Conservation (phyloP, 1,140 invertebrate species). For the Drosophila sp. region DNA sequence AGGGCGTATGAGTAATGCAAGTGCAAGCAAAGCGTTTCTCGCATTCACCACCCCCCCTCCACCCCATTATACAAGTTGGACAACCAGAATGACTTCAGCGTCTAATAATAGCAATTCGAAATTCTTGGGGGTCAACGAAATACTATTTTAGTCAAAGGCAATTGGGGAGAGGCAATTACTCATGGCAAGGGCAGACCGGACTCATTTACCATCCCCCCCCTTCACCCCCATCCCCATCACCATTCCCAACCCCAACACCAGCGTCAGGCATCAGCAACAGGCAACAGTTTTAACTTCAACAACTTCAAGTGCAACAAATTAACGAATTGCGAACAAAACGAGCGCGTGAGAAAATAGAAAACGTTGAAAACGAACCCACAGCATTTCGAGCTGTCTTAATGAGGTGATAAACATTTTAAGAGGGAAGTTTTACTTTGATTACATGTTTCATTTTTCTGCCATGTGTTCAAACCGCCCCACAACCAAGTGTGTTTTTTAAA, state of each 20-base stretch:
- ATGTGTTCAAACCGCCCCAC: background rate
- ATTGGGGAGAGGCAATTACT: slow-evolving; percentile 64
- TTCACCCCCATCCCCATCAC: background rate
- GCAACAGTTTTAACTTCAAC: slow-evolving; percentile 10
- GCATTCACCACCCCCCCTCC: slow-evolving; percentile 9
- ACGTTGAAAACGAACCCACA: slow-evolving; percentile 23
- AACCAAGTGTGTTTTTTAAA: no score
- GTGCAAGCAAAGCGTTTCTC: slow-evolving; percentile 48
- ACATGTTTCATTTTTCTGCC: background rate
- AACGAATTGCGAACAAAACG: slow-evolving; percentile 54
- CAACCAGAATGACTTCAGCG: slow-evolving; percentile 54
- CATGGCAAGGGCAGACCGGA: slow-evolving; percentile 68
- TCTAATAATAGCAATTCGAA: slow-evolving; percentile 65
- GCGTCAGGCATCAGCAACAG: slow-evolving; percentile 23
- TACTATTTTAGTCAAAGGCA: slow-evolving; percentile 55
- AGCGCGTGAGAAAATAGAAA: slow-evolving; percentile 75
- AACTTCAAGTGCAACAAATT: slow-evolving; percentile 65
- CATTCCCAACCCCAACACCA: background rate
- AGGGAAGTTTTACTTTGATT: slow-evolving; percentile 8
- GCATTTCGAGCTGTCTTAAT: slow-evolving; percentile 35
- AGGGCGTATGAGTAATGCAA: slow-evolving; percentile 78
- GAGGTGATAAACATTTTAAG: slow-evolving; percentile 35
- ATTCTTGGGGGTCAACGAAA: slow-evolving; percentile 41
- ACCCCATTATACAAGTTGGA: slow-evolving; percentile 2
- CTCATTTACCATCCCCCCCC: background rate